Evolutionary conservation across 2,888 invertebrate species (phyloP), one percentile per base, ranked within the genome.

Genomic region (Ornithoptera priamus): DNA sequence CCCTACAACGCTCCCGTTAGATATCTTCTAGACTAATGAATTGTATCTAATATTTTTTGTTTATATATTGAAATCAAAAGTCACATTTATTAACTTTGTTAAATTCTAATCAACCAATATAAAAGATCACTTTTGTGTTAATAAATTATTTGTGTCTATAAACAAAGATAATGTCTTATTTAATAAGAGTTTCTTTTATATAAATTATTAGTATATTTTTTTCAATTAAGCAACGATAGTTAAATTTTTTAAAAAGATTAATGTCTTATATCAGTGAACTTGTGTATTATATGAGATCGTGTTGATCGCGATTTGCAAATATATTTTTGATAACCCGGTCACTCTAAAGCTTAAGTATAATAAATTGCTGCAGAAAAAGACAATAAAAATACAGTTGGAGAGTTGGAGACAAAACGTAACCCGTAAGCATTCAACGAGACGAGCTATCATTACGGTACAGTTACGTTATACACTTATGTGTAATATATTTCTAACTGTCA

Each of bases 401-500:
- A 69, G 62, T 64, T 65, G 66, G 64, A 67, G 69, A 73, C 68
- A 61, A 71, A 75, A 73, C 69, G 72, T 76, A 73, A 76, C 74
- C 72, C 81, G 80, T 76, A 83, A 77, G 79, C 85, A 86, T 77
- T 76, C 80, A 89, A 84, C 85, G 87, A 85, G 82, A 87, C 87
- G 78, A 78, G 73, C 76, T 76, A 81, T 81, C 81, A 85, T 86
- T 85, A 84, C 77, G 73, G 80, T 89, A 90, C 90, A 85, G 91
- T 91, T 90, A 90, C 69, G 73, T 68, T 71, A 68, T 56, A 56
- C 73, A 76, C 69, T 78, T 76, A 76, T 77, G 74, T 78, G 79
- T 79, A 79, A 84, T 80, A 85, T 88, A 85, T 85, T 81, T 85
- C 74, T 89, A 89, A 90, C 90, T 87, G 91, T 90, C 84, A 75